Evolutionary conservation across 2,888 invertebrate genomes (phyloP).

Genomic region (Galerucella calmariensis): DNA sequence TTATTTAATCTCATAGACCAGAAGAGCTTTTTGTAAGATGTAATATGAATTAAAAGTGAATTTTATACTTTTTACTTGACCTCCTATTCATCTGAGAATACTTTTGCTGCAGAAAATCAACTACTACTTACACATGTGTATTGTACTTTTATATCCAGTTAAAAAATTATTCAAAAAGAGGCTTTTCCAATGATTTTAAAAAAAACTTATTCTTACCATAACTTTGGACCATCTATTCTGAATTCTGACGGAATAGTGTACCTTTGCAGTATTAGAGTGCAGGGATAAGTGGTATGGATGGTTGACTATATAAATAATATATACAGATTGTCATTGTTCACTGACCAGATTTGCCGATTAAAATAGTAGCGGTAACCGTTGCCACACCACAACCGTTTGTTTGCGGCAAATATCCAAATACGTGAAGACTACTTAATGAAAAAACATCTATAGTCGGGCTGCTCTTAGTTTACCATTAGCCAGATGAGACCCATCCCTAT

Average conservation of each 20-base stretch:
- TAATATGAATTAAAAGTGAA: too few species aligned
- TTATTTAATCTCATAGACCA: too few species aligned
- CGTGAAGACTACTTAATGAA: neutral
- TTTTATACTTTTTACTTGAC: too few species aligned
- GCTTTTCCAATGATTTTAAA: neutral
- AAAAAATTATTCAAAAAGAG: too few species aligned
- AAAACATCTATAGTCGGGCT: too few species aligned
- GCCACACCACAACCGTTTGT: constrained; percentile 25
- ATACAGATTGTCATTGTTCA: constrained; percentile 46
- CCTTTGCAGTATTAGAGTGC: constrained; percentile 63
- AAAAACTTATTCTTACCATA: constrained; percentile 17
- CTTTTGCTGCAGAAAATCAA: too few species aligned
- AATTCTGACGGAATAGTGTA: constrained; percentile 49
- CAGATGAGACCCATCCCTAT: too few species aligned
- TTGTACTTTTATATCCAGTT: too few species aligned
- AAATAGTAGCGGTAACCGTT: constrained; percentile 27
- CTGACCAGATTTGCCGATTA: constrained; percentile 49
- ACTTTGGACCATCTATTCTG: constrained; percentile 28
- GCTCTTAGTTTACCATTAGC: too few species aligned
- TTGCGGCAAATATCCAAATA: constrained; percentile 10
- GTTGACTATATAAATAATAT: constrained; percentile 20
- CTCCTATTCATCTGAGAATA: too few species aligned
- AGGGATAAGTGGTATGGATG: constrained; percentile 53
- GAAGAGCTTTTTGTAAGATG: too few species aligned
- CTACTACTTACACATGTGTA: too few species aligned